These are phyloP conservation scores for Caenorhabditis sinica DNA, from an alignment of 2,888 invertebrate genomes.

Conservation along the genomic window DNA sequence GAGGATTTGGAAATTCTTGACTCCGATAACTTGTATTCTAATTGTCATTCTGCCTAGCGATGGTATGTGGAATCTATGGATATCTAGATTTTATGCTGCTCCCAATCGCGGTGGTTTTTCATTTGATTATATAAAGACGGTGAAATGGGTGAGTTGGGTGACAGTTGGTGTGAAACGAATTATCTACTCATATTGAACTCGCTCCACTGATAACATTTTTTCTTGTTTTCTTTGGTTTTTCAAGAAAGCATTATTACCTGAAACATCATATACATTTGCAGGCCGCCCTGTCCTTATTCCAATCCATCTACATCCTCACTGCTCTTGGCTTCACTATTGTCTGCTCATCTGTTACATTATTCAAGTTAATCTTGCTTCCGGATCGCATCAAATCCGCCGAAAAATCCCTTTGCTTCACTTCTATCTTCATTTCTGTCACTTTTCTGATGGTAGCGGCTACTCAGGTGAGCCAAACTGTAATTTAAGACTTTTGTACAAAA, in stretches of 20 bases:
- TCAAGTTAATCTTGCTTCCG: constrained; percentile 26
- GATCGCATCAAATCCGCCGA: constrained; percentile 43
- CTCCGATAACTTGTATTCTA: not conserved
- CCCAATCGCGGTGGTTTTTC: constrained; percentile 17
- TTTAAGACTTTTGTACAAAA: no score
- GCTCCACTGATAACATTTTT: no score
- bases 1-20: not conserved
- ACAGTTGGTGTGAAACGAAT: no score
- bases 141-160: constrained; percentile 38
- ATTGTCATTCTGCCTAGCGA: not conserved
- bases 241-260: not conserved
- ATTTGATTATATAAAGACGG: constrained; percentile 16
- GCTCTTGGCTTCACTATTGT: constrained; percentile 29
- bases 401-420: constrained; percentile 43
- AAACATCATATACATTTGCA: not conserved
- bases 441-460: constrained; percentile 27
- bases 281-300: constrained; percentile 43
- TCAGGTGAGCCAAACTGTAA: no score
- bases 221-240: no score
- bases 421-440: constrained; percentile 21
- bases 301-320: constrained; percentile 40
- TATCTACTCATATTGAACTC: no score
- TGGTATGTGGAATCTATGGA: constrained; percentile 21
- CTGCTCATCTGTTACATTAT: constrained; percentile 33
- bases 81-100: not conserved